Evolutionary conservation across 2,888 invertebrate species (phyloP).

Genomic region (Caenorhabditis sp.): DNA sequence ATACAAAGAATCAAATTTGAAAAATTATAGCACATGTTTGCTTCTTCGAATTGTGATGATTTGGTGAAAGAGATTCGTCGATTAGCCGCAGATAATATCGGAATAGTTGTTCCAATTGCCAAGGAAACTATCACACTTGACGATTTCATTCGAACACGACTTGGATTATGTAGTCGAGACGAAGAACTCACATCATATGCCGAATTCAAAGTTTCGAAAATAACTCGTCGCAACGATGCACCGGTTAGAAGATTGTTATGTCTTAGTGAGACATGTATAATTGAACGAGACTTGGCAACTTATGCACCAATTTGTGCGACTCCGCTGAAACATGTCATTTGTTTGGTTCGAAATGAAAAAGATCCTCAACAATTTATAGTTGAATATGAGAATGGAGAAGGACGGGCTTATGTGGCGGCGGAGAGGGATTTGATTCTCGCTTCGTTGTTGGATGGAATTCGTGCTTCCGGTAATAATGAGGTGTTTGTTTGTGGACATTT

Average conservation of each 20-base stretch:
- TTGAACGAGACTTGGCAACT: constrained; percentile 95
- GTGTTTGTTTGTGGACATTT: constrained; percentile 73
- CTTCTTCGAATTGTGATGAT: constrained; percentile 83
- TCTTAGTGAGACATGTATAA: constrained; percentile 85
- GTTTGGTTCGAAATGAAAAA: constrained; percentile 85
- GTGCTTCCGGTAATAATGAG: constrained; percentile 94
- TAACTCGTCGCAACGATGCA: constrained; percentile 80
- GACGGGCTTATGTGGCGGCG: constrained; percentile 86
- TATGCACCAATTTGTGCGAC: constrained; percentile 88
- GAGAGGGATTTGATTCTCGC: constrained; percentile 95
- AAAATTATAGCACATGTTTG: constrained; percentile 74
- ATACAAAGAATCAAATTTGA: neutral
- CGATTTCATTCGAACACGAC: constrained; percentile 85
- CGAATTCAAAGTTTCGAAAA: constrained; percentile 94
- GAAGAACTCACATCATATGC: constrained; percentile 93
- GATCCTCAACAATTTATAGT: constrained; percentile 92
- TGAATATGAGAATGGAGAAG: constrained; percentile 90
- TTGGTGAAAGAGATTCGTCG: constrained; percentile 87
- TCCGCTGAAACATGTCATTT: constrained; percentile 80
- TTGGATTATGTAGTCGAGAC: constrained; percentile 93
- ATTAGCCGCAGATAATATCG: constrained; percentile 82
- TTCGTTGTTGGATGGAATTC: constrained; percentile 91
- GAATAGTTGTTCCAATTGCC: constrained; percentile 83
- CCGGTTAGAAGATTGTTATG: constrained; percentile 87
- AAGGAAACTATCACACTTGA: constrained; percentile 84